Evolutionary conservation across 2,113 vertebrate species (phyloP).

Genomic region (Glaucomys volans): DNA sequence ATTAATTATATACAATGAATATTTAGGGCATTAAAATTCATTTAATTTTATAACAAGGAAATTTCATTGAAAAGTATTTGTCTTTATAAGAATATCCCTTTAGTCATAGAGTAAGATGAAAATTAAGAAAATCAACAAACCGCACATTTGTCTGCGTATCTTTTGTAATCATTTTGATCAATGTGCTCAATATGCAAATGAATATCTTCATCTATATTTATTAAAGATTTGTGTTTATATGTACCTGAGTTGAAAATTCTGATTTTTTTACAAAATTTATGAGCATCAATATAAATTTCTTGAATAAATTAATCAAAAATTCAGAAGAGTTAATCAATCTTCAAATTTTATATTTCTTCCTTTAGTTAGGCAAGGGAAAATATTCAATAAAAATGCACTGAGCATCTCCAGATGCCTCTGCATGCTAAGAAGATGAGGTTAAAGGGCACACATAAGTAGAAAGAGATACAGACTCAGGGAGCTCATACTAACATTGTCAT

Average conservation of each 20-base stretch:
- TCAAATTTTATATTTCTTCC: not conserved
- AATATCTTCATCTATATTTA: not conserved
- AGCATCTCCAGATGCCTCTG: not conserved
- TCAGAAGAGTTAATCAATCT: not conserved
- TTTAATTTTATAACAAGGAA: not conserved
- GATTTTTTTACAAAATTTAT: not conserved
- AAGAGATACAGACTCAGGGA: accelerated
- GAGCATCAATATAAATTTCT: not conserved
- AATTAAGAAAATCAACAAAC: not conserved
- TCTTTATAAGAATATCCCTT: slow-evolving; percentile 20
- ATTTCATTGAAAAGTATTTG: not conserved
- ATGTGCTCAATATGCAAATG: not conserved
- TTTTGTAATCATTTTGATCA: not conserved
- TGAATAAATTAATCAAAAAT: not conserved
- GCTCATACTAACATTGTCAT: not conserved
- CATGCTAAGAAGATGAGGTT: not conserved
- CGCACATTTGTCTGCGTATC: not conserved
- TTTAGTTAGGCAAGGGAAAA: not conserved
- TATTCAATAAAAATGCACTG: not conserved
- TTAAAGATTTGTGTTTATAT: not conserved
- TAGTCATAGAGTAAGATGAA: not conserved
- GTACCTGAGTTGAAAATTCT: not conserved
- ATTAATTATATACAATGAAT: not conserved
- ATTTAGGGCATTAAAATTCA: not conserved
- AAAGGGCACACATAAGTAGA: not conserved